Conservation (phyloP, 2,113 vertebrate species). For the Pagrus major region DNA sequence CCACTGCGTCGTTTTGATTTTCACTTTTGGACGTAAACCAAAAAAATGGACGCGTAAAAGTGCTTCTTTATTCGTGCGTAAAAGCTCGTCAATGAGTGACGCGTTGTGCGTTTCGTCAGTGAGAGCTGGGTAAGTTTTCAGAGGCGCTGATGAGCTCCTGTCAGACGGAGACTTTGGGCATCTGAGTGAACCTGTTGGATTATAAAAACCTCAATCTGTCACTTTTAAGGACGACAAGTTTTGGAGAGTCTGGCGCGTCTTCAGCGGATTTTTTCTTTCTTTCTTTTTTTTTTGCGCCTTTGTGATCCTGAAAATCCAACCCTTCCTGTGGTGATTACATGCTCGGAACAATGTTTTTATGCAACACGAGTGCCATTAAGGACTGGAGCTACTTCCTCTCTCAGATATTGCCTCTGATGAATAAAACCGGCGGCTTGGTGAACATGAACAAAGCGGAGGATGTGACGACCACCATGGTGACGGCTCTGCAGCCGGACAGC, state of each 20-base stretch:
- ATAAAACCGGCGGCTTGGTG: slow-evolving; percentile 87
- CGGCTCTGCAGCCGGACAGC: slow-evolving; percentile 87
- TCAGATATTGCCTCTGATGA: slow-evolving; percentile 89
- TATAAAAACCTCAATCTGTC: neutral
- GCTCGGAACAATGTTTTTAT: slow-evolving; percentile 86
- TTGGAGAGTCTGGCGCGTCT: slow-evolving; percentile 1
- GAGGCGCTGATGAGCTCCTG: slow-evolving; percentile 21
- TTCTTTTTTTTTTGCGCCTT: no score
- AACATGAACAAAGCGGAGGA: slow-evolving; percentile 83
- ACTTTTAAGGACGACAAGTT: slow-evolving; percentile 1
- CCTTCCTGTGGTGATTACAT: neutral
- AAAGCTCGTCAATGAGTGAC: slow-evolving; percentile 32
- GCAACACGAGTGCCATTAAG: slow-evolving; percentile 90
- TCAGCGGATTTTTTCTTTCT: neutral
- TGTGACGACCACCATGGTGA: slow-evolving; percentile 87
- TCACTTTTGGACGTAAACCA: slow-evolving; percentile 6
- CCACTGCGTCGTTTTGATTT: neutral
- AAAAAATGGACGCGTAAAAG: neutral
- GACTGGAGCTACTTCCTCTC: slow-evolving; percentile 91
- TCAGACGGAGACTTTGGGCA: slow-evolving; percentile 10
- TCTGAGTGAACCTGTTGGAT: slow-evolving; percentile 50
- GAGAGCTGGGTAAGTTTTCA: slow-evolving; percentile 35
- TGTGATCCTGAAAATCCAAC: neutral
- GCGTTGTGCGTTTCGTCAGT: slow-evolving; percentile 10
- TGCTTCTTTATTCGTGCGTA: slow-evolving; percentile 48